Base-by-base conservation (phyloP, 1,140 invertebrate genomes). In the Aphelenchoides besseyi region DNA sequence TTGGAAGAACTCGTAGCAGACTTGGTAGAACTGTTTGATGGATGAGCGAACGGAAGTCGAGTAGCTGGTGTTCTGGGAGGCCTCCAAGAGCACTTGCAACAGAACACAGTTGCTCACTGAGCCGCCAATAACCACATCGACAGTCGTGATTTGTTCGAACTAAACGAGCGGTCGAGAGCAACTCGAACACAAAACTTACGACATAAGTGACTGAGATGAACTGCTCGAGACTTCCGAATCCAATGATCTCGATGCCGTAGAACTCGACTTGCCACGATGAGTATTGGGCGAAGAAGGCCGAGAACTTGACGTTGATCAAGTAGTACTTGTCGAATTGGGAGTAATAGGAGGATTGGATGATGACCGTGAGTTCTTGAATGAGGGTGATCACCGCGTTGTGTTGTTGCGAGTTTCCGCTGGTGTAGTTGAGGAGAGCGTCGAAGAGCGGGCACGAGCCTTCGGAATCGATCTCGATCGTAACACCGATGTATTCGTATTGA, bases 371-470 rank as follows among this genome's bases (percentile, higher is more conserved):
- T 5, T 64, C 28, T 18, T 59, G 9, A 29, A 64, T 64, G 5
- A 64, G 28, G 5, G 8, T 5, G 5, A 52, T 5, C 8, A 64
- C 28, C 5, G 62, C 62, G 8, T 53, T 29, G 5, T 64, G 32
- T 37, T 59, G 55, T 37, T 59, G 55, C 55, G 8, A 18, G 55
- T 59, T 23, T 5, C 32, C 18, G 18, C 5, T 23, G 12, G 55
- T 8, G n/a, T 62, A 62, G 59, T 68, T 68, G 3, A 5, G 59
- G 5, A 68, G 26, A n/a, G 66, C 66, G 5, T 68, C 66, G 66
- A 68, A 70, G 5, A 68, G 55, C 59, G 16, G 16, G 67, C 66
- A 68, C 5, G 16, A 8, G 29, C 66, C 66, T 9, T 26, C 30
- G 12, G 3, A 5, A 29, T 70, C 26, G 61, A 68, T n/a, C 5